These are phyloP conservation scores for Drosophila lutescens DNA, from an alignment of 2,888 invertebrate genomes.

Conservation along the genomic window DNA sequence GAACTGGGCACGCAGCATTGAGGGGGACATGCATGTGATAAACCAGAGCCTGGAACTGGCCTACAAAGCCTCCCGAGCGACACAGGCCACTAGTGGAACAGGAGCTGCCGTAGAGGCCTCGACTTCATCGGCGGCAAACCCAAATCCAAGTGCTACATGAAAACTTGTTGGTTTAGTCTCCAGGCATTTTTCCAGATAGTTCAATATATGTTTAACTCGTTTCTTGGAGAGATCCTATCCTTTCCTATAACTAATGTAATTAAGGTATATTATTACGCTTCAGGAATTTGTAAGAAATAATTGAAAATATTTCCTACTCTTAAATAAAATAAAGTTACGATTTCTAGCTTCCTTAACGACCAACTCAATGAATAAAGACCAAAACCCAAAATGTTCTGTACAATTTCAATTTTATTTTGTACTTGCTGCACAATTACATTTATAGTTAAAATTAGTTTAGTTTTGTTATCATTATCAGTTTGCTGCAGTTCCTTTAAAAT, in stretches of 20 bases:
- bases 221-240: background rate
- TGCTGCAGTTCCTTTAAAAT: constrained; percentile 42
- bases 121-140: constrained; percentile 10
- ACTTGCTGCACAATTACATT: constrained; percentile 24
- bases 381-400: background rate
- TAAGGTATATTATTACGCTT: background rate
- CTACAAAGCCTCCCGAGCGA: constrained; percentile 89
- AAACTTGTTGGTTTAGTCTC: background rate
- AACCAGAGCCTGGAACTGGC: constrained; percentile 96
- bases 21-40: constrained; percentile 96
- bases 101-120: constrained; percentile 16
- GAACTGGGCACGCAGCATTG: constrained; percentile 99
- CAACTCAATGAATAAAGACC: background rate
- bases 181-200: background rate
- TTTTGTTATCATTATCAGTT: constrained; percentile 42
- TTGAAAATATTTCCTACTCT: background rate
- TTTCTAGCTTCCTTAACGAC: background rate
- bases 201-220: background rate
- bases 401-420: constrained; percentile 33
- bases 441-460: constrained; percentile 29
- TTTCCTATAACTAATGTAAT: background rate
- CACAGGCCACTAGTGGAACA: constrained; percentile 49
- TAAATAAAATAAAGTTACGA: background rate
- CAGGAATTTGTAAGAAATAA: background rate
- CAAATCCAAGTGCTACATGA: constrained; percentile 4